Conservation (phyloP, 1,140 invertebrate species). For the Metopolophium dirhodum region DNA sequence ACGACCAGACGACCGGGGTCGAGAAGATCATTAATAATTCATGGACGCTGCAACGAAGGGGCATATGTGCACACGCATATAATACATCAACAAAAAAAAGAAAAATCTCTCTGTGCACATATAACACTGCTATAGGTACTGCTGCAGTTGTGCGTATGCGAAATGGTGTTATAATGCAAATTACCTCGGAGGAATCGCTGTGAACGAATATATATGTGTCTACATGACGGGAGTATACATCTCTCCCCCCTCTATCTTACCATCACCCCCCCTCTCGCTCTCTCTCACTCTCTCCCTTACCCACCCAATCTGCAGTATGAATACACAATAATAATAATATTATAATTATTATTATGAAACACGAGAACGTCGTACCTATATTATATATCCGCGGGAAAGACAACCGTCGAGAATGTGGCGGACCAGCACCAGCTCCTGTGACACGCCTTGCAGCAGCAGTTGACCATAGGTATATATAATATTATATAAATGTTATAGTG, state of each 20-base stretch:
- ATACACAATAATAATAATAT: not conserved
- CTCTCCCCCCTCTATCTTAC: not conserved
- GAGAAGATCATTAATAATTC: constrained; percentile 45
- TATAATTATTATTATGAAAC: constrained; percentile 14
- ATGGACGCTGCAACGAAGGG: constrained; percentile 10
- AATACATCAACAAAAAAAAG: not conserved
- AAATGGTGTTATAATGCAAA: constrained; percentile 45
- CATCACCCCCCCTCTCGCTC: not conserved
- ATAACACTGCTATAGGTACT: not conserved
- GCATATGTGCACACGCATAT: not conserved
- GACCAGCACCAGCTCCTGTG: not conserved
- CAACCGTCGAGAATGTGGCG: not conserved
- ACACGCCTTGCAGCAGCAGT: constrained; percentile 19
- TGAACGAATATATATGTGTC: not conserved
- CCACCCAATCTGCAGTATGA: not conserved
- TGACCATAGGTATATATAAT: not conserved
- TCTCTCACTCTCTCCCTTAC: not conserved
- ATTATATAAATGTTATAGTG: not conserved
- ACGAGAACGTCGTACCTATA: not conserved
- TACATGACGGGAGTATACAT: not conserved
- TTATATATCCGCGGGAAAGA: not conserved
- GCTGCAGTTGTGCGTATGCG: not conserved
- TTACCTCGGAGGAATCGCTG: not conserved
- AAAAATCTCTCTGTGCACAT: constrained; percentile 24
- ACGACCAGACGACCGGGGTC: not conserved